Conservation (phyloP, 2,888 invertebrate species). For the Autographa pulchrina region DNA sequence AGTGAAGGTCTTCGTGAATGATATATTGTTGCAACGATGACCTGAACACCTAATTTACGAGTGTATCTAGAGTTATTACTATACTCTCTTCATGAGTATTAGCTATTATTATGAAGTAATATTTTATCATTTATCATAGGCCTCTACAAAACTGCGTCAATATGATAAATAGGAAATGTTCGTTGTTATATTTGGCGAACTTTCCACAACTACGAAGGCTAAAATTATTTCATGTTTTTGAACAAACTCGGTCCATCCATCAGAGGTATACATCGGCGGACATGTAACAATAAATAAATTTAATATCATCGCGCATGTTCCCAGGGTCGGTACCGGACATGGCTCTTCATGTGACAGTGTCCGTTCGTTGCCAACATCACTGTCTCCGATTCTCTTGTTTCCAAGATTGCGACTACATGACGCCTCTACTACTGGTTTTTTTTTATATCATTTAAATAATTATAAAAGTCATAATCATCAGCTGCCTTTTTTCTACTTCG, state of each 20-base stretch:
- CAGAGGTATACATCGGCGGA: conserved; percentile 43
- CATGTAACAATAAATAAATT: conserved; percentile 72
- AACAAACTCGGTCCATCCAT: conserved; percentile 45
- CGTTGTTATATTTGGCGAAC: neutral
- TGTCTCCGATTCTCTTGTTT: conserved; percentile 73
- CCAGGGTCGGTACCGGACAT: conserved; percentile 77
- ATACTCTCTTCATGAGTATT: neutral
- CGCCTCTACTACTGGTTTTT: conserved; percentile 57
- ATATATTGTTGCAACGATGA: conserved; percentile 46
- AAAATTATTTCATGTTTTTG: conserved; percentile 44
- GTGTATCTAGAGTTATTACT: neutral
- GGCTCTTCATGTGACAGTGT: conserved; percentile 73
- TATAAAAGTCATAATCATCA: neutral
- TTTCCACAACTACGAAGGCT: conserved; percentile 25
- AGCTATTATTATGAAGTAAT: neutral
- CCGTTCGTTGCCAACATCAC: conserved; percentile 76
- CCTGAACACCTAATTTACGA: conserved; percentile 14
- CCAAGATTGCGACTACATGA: conserved; percentile 70
- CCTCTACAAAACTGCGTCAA: neutral
- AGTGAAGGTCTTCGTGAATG: conserved; percentile 43
- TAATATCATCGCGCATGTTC: conserved; percentile 70
- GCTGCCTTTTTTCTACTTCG: neutral
- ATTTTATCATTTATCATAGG: neutral
- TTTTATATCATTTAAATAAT: neutral
- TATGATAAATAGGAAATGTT: neutral